Percentiles rank a stretch among this genome's conserved stretches.
Conservation (phyloP, 1,140 invertebrate genomes). For the Chironomus striatipennis region DNA sequence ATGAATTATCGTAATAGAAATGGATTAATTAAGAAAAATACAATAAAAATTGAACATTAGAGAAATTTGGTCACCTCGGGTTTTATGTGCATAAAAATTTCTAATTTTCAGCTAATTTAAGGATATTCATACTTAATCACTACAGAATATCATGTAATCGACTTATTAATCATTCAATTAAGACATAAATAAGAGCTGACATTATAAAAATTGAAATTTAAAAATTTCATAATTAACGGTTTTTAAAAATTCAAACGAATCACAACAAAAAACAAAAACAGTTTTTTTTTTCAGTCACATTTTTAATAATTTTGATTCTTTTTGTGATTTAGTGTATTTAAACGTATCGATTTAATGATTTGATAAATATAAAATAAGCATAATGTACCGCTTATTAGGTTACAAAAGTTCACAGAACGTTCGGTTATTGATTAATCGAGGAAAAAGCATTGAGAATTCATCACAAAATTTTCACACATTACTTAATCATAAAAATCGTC, state of each 20-base stretch:
- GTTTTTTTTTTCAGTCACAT: not conserved
- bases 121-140: not conserved
- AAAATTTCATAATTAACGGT: too few species aligned
- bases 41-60: not conserved
- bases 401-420: not conserved
- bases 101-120: not conserved
- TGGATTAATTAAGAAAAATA: not conserved
- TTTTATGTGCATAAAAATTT: not conserved
- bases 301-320: not conserved
- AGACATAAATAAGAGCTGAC: too few species aligned
- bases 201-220: too few species aligned
- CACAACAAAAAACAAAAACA: too few species aligned
- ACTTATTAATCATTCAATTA: too few species aligned
- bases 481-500: not conserved
- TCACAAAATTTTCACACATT: not conserved
- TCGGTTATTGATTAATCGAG: not conserved
- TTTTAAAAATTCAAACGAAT: too few species aligned
- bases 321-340: not conserved
- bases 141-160: too few species aligned
- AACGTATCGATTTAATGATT: not conserved
- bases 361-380: not conserved
- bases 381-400: not conserved
- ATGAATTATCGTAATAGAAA: not conserved
- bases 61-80: not conserved
- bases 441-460: not conserved